Base-by-base conservation (phyloP, 2,888 invertebrate genomes). In the Cephus spinipes region DNA sequence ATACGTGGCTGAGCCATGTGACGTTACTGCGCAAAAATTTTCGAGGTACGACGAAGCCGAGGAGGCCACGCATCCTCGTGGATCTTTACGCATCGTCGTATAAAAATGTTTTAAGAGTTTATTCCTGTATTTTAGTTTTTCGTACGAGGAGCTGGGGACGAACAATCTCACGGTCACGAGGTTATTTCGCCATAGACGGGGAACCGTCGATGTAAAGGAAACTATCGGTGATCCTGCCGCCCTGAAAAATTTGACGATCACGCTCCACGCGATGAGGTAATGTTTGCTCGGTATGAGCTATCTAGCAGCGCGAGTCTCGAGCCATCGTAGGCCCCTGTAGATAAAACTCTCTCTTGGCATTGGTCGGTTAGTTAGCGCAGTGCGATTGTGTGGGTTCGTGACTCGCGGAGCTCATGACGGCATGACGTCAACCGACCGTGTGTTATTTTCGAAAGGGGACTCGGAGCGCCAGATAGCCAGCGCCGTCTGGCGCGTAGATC, bases 391-490 rank as follows among this genome's bases (percentile, higher is more conserved):
- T 71, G 71, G 31, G 71, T 71, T 32, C 71, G 71, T 71, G 71
- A 71, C 71, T 71, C 71, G 71, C 32, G 32, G 31, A 71, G 71
- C 71, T 84, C 85, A 83, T 87, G 85, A 87, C 85, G 85, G 88
- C 87, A 89, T 91, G 91, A 91, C 91, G 91, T 91, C 90, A 91
- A 87, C 89, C 90, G 86, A 85, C 88, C 88, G 89, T 88, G 90
- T 90, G 90, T 91, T 91, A 90, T 91, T 91, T 91, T 91, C 89
- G 90, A 91, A 91, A 91, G 90, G 88, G 88, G 90, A 89, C 89
- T 89, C 87, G 87, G 85, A 55, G 77, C 80, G 81, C 79, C 73
- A 76, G 55, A 23, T 55, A 55, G 55, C 23, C 80, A 73, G 81
- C 87, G 85, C 77, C 84, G 77, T 73, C 80, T 81, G 34, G 73